Conservation (phyloP, 2,797 vertebrate species). For the Lophura swinhoii region DNA sequence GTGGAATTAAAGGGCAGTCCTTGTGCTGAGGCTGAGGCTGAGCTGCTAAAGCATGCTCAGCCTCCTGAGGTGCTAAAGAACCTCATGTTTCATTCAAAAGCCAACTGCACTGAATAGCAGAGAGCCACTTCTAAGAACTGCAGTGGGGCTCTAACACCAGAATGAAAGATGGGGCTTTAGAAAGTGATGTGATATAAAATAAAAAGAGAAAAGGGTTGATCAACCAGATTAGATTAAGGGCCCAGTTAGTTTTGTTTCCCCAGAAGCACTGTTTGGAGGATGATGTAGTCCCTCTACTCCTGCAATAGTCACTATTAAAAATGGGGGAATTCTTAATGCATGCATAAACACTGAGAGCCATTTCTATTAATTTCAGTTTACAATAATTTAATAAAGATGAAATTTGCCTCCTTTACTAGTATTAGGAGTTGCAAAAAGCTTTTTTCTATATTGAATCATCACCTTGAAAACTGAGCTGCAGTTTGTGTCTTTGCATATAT, state of each 20-base stretch:
- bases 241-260: neutral
- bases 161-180: neutral
- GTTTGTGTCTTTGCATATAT: neutral
- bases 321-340: neutral
- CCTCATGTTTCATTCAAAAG: slow-evolving; percentile 71
- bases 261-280: neutral
- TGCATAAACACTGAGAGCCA: neutral
- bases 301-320: neutral
- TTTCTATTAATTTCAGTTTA: neutral
- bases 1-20: slow-evolving; percentile 50
- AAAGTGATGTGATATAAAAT: neutral
- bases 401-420: neutral
- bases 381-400: neutral
- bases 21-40: slow-evolving; percentile 32
- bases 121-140: slow-evolving; percentile 25
- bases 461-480: slow-evolving; percentile 8
- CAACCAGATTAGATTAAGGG: neutral
- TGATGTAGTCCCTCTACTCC: neutral
- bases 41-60: slow-evolving; percentile 28
- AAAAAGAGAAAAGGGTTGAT: neutral
- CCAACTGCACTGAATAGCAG: slow-evolving; percentile 15
- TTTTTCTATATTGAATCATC: neutral
- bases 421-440: neutral
- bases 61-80: slow-evolving; percentile 49
- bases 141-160: neutral